Evolutionary conservation across 1,140 invertebrate species (phyloP), one percentile per base, ranked within the genome.

Genomic region (Macrobrachium rosenbergii): DNA sequence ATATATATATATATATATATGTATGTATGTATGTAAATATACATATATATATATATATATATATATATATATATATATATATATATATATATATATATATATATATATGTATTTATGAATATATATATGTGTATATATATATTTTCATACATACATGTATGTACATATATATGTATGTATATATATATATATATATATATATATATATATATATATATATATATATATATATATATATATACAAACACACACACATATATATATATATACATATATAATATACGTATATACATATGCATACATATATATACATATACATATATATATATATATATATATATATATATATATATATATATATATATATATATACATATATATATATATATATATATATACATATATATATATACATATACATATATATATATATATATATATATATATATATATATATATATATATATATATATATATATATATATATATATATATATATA

Each of bases 191-290:
- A 67, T 37, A 72, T 72, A 72, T 72, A 72, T 72, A 72, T 72
- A 72, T 72, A 72, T 72, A 72, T 72, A 72, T 72, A 23, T 72
- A 23, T 23, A 72, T 72, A 72, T 28, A 72, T 72, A 72, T 72
- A 72, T 21, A 72, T 28, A 72, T 72, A 72, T n/a, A 21, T 28
- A 72, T 72, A 72, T 72, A 72, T 72, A 72, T 72, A 72, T 72
- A 23, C n/a, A n/a, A n/a, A 52, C 52, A 10, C 12, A 12, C 52
- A 52, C 0, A 12, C 0, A 52, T 72, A 11, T 23, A 23, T 23
- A 28, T n/a, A 17, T 67, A 67, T 67, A 67, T 67, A 11, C 8
- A 67, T 67, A 11, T 67, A 67, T 37, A 2, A 37, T 72, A 21
- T n/a, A 72, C 21, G 6, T 28, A 7, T 28, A n/a, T 28, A 72